Evolutionary conservation across 2,888 invertebrate genomes (phyloP), one percentile per base, ranked within the genome.

Genomic region (Caenorhabditis sp.): DNA sequence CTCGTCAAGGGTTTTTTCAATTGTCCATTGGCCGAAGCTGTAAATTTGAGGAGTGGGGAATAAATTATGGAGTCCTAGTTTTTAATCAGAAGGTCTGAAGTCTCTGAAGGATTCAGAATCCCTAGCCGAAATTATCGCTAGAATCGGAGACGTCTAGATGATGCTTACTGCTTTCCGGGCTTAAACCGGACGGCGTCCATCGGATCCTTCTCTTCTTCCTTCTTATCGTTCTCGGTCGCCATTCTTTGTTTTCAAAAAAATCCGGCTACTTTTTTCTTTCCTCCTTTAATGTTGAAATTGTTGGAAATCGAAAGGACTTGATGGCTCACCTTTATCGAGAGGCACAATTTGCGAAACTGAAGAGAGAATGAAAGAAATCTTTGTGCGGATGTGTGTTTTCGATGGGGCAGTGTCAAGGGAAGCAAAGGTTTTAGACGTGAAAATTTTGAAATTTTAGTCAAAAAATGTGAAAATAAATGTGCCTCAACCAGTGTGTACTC

Each of bases 1-100:
- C 59, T 90, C 90, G 66, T 89, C 89, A 28, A 90, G 64, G 19
- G 85, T 84, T 69, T 79, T 80, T 0, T 77, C 73, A 51, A 90
- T 83, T 14, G 24, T 44, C 88, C 89, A 90, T n/a, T 81, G 80
- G 10, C 87, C 88, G 70, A 89, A 85, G 51, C 83, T 86, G 70
- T n/a, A 44, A 49, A 51, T n/a, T n/a, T 14, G 22, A 12, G 8
- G 14, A 26, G 4, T 26, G 16, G 3, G 10, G 12, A 22, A 35
- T 35, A 35, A 8, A 35, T 6, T 8, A 4, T 6, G 31, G 8
- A 6, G 8, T 35, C 31, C 8, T 6, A 22, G 12, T 54, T 2
- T 12, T 54, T 5, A 19, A 22, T 51, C 24, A 16, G 51, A 19
- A 35, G 31, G 4, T 35, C 31, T 35, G 31, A 8, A 35, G 31